Base-by-base conservation (phyloP, 2,113 vertebrate genomes). In the Danionella cerebrum region DNA sequence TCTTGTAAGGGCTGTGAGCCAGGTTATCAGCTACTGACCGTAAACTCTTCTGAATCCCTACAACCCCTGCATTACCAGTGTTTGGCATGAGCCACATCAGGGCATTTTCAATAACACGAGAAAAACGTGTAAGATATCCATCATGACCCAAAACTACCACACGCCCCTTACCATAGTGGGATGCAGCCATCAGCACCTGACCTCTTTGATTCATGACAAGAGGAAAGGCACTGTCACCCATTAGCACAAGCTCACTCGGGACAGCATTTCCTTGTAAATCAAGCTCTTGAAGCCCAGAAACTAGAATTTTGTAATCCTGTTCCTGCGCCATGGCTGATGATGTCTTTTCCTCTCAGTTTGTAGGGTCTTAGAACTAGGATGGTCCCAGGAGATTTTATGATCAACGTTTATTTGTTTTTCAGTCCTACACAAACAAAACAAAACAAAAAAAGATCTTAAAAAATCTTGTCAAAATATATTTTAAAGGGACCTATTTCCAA, bases 71-170 rank as follows among this genome's bases (percentile, higher is more conserved):
- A 4, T 71, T 52, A 52, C 71, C 76, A 0, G 78, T 60, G 14
- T 83, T 82, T n/a, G 89, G 86, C 58, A 78, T 84, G 38, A 97
- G 90, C 93, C 93, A 96, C 2, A 71, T 73, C 51, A 93, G 45
- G 2, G 86, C 88, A 3, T 95, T 97, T 68, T 84, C 79, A 44
- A 97, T 77, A 53, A 96, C 84, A 45, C 41, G 57, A 2, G 85
- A 83, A 53, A 93, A 80, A 6, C 71, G 2, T 0, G 76, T 79
- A 72, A 96, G 51, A 76, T 92, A 92, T 52, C 8, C 58, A 50
- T 94, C 91, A 2, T 95, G 93, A 24, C 90, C 86, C 66, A 91
- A 62, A 0, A 92, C 89, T 39, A 97, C 89, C 53, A 96, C 83
- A 19, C 83, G 85, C 35, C 93, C 93, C 14, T 77, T 66, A 31